Evolutionary conservation across 2,888 invertebrate species (phyloP).

Genomic region (Uloborus plumipes): DNA sequence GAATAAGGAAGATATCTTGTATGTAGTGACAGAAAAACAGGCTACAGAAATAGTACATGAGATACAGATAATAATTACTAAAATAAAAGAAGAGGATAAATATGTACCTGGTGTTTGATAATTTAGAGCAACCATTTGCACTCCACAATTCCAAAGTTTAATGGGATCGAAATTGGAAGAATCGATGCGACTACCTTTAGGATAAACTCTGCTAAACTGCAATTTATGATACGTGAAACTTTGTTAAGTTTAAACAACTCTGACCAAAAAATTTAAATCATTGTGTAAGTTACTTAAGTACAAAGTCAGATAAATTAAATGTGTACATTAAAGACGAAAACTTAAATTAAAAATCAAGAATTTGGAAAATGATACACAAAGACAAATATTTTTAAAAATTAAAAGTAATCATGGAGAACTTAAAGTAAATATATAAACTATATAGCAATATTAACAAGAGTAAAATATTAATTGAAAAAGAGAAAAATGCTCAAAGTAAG

Average conservation of each 20-base stretch:
- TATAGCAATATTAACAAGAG: too few species aligned
- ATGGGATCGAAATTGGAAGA: constrained; percentile 97
- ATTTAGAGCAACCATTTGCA: constrained; percentile 97
- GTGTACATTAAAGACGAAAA: background rate
- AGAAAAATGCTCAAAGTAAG: too few species aligned
- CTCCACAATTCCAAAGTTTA: constrained; percentile 94
- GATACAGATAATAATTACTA: too few species aligned
- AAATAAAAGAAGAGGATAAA: too few species aligned
- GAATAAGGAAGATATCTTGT: too few species aligned
- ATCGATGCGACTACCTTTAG: constrained; percentile 88
- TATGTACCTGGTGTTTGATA: constrained; percentile 84
- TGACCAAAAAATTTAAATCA: background rate
- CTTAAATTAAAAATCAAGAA: background rate
- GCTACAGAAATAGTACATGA: too few species aligned
- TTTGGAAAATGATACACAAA: background rate
- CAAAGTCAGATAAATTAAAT: background rate
- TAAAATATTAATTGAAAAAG: too few species aligned
- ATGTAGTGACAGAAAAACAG: too few species aligned
- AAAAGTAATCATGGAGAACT: background rate
- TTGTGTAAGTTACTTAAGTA: background rate
- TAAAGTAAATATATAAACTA: too few species aligned
- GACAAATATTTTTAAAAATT: background rate
- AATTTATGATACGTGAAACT: constrained; percentile 70
- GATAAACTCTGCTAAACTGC: constrained; percentile 95
- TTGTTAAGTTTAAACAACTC: constrained; percentile 25